Evolutionary conservation across 1,140 invertebrate species (phyloP), one percentile per base, ranked within the genome.

Genomic region (Vanessa tameamea): DNA sequence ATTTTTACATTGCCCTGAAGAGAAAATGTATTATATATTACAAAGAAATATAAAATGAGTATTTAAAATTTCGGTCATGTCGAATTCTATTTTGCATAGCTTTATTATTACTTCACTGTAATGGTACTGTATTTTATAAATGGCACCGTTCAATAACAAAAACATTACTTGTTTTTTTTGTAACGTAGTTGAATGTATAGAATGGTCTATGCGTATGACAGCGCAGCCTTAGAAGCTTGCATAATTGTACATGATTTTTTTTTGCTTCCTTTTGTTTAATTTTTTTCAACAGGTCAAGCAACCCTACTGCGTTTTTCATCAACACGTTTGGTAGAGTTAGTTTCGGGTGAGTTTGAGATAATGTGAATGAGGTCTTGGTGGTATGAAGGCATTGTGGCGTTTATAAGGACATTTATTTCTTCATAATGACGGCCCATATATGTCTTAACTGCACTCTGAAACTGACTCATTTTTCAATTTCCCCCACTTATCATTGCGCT

Each of bases 251-350:
- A 87, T 87, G 73, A 86, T 31, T 82, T 88, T 89, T 85, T 82
- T 89, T 85, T 87, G 83, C 86, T 91, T 88, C 75, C 78, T 89
- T 89, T 92, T 92, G 89, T 85, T 89, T 88, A 92, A 89, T 92
- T 95, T 94, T 94, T 94, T 95, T 94, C 95, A 95, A 95, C 94
- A 94, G 95, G 93, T 94, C 94, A 94, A 94, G 94, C 92, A 95
- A 94, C 92, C 94, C 95, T 91, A 94, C 94, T 93, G 92, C 94
- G 94, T 95, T 95, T 95, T 94, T 95, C 94, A 94, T 94, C 94
- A 94, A 95, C 94, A 95, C 94, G 88, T 93, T 95, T 93, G 87
- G 88, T 93, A 93, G 92, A 90, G 95, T 95, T 93, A 94, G 94
- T 92, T 95, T 95, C 93, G 95, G 95, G 95, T 96, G 95, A 95